A percentile compares a stretch with the other conserved stretches of the same genome.
These are phyloP conservation scores for Isotomurus palustris DNA, from an alignment of 2,888 invertebrate species.

Conservation along the genomic window DNA sequence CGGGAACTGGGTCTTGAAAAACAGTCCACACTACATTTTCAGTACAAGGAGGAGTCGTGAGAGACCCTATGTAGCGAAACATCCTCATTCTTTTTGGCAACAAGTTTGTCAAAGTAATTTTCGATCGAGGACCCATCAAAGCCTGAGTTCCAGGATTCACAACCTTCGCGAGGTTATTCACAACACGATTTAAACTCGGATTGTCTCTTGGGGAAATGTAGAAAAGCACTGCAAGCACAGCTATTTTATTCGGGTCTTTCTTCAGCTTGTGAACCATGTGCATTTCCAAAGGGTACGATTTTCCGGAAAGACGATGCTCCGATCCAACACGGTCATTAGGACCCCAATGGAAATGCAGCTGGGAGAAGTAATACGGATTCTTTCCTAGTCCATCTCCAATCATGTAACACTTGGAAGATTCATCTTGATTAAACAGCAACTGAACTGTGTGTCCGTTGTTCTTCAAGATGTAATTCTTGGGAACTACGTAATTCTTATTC, in stretches of 20 bases:
- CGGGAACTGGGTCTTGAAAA: slow-evolving; percentile 22
- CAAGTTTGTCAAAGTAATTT: slow-evolving; percentile 19
- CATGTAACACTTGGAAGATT: slow-evolving; percentile 19
- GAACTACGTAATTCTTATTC: slow-evolving; percentile 10
- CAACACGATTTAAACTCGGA: slow-evolving; percentile 17
- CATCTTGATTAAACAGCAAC: slow-evolving; percentile 13
- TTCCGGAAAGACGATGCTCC: slow-evolving; percentile 19
- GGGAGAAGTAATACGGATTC: slow-evolving; percentile 18
- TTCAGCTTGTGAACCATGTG: slow-evolving; percentile 29
- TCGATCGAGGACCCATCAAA: not conserved
- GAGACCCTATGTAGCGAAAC: slow-evolving; percentile 28
- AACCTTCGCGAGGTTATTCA: slow-evolving; percentile 15
- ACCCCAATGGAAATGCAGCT: slow-evolving; percentile 31
- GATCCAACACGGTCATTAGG: slow-evolving; percentile 18
- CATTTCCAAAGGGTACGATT: slow-evolving; percentile 21
- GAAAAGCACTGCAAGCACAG: slow-evolving; percentile 24
- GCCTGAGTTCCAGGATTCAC: not conserved
- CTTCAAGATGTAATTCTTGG: slow-evolving; percentile 7
- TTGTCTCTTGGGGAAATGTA: slow-evolving; percentile 24
- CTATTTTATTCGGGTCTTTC: slow-evolving; percentile 16
- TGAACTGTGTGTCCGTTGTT: slow-evolving; percentile 22
- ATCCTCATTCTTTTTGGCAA: slow-evolving; percentile 25
- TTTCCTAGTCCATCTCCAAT: slow-evolving; percentile 22
- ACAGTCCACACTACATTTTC: slow-evolving; percentile 32
- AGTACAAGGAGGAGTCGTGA: slow-evolving; percentile 31